These are phyloP conservation scores for Nannobrachium achirus DNA, from an alignment of 2,113 vertebrate species.

Conservation along the genomic window DNA sequence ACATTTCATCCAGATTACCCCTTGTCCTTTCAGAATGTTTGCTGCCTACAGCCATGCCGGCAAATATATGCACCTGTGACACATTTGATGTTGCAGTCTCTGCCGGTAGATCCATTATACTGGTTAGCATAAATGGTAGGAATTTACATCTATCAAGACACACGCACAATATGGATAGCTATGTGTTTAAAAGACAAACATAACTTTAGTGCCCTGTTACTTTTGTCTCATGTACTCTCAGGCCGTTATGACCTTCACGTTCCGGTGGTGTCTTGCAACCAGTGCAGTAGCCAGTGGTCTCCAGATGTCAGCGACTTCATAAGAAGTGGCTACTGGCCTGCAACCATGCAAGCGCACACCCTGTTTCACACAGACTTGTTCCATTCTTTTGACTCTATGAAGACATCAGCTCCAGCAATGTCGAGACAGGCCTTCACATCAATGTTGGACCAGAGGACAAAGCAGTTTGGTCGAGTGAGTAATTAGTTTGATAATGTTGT, in stretches of 20 bases:
- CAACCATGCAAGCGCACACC: conserved; percentile 11
- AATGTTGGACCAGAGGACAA: conserved; percentile 16
- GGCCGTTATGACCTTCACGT: neutral
- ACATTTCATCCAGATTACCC: too few relatives aligned
- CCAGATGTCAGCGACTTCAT: conserved; percentile 13
- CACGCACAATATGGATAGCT: neutral
- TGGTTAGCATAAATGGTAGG: conserved; percentile 3
- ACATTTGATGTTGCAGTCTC: neutral
- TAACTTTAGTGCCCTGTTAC: neutral
- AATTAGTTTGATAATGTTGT: neutral
- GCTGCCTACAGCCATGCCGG: too few relatives aligned
- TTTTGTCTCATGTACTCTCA: neutral
- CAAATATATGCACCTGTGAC: too few relatives aligned
- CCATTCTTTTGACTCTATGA: conserved; percentile 8
- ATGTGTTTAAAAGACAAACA: neutral
- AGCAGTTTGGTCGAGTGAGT: conserved; percentile 19
- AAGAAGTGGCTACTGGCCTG: conserved; percentile 13
- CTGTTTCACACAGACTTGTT: conserved; percentile 19
- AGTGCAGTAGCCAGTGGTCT: conserved; percentile 18
- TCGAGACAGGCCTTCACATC: conserved; percentile 2
- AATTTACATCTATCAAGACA: neutral
- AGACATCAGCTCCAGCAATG: conserved; percentile 19
- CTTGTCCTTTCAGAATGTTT: too few relatives aligned
- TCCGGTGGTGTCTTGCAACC: conserved; percentile 4
- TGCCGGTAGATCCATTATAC: neutral